These are phyloP conservation scores for Poecilia wingei DNA, from an alignment of 2,797 vertebrate genomes.

Conservation along the genomic window DNA sequence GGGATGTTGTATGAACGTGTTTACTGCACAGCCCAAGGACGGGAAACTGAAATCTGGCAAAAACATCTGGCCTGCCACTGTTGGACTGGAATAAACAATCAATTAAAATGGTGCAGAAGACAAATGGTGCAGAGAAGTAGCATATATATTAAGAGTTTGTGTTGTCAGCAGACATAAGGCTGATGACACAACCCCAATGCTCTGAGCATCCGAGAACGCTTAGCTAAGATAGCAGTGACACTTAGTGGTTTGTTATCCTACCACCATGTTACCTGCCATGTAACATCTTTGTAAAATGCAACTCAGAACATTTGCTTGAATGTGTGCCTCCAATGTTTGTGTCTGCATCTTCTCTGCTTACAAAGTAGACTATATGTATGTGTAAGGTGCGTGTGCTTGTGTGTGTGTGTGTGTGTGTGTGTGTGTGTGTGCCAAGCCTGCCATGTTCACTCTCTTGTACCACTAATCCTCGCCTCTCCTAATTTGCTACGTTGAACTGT, in stretches of 20 bases:
- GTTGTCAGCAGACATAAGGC: slow-evolving; percentile 58
- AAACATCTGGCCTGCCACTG: slow-evolving; percentile 63
- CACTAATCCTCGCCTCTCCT: slow-evolving; percentile 76
- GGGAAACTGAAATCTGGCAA: slow-evolving; percentile 49
- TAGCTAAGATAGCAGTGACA: slow-evolving; percentile 43
- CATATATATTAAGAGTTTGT: slow-evolving; percentile 26
- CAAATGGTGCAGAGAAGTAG: slow-evolving; percentile 34
- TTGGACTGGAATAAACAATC: slow-evolving; percentile 64
- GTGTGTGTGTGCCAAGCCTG: slow-evolving; percentile 57
- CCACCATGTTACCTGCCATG: slow-evolving; percentile 49
- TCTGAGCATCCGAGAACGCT: slow-evolving; percentile 37
- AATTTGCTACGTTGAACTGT: slow-evolving; percentile 75
- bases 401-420: slow-evolving; percentile 8
- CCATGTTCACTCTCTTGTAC: slow-evolving; percentile 70
- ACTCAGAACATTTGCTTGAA: slow-evolving; percentile 39
- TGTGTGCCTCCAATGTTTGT: slow-evolving; percentile 23
- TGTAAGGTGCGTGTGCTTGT: slow-evolving; percentile 1
- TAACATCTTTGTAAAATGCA: slow-evolving; percentile 47
- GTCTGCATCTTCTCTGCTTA: slow-evolving; percentile 48
- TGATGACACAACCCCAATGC: slow-evolving; percentile 52
- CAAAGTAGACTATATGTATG: slow-evolving; percentile 45
- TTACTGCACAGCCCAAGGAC: slow-evolving; percentile 56
- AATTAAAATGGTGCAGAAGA: slow-evolving; percentile 48
- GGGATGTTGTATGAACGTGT: slow-evolving; percentile 61
- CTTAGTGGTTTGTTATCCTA: slow-evolving; percentile 47